These are phyloP conservation scores for Sciurus niger DNA, from an alignment of 2,113 vertebrate species.

Conservation along the genomic window DNA sequence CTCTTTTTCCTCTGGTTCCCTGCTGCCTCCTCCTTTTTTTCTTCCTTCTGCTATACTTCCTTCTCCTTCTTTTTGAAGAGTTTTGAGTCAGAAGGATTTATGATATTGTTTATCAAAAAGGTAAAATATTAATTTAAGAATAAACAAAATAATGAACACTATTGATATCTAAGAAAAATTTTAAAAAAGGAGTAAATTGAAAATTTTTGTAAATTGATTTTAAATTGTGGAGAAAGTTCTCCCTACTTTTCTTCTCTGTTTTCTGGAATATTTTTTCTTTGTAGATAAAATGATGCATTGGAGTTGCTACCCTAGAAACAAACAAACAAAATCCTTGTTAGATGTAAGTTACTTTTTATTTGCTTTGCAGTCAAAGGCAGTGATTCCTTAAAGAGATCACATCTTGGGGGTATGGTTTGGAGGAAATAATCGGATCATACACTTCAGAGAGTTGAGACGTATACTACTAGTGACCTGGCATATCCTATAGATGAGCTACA, in stretches of 20 bases:
- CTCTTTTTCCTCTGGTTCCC: no score
- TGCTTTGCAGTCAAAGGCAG: constrained; percentile 71
- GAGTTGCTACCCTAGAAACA: not conserved
- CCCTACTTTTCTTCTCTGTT: not conserved
- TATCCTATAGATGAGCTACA: constrained; percentile 59
- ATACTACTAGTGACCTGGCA: constrained; percentile 60
- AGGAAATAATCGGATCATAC: constrained; percentile 79
- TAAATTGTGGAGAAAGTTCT: not conserved
- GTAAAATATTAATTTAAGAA: not conserved
- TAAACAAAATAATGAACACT: not conserved
- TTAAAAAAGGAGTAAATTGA: not conserved
- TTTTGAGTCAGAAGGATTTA: not conserved
- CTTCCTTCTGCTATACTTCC: no score
- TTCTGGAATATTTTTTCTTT: not conserved
- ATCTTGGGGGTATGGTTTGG: constrained; percentile 59
- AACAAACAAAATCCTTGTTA: not conserved
- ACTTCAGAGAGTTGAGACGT: constrained; percentile 71
- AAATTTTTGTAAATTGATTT: not conserved
- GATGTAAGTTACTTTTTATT: not conserved
- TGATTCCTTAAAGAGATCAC: constrained; percentile 1
- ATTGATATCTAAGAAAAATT: not conserved
- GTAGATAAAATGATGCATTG: not conserved
- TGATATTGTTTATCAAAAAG: not conserved
- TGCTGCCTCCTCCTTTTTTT: no score
- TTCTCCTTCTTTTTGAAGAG: no score